Base-by-base conservation (phyloP, 2,888 invertebrate species). In the Diarsia brunnea region DNA sequence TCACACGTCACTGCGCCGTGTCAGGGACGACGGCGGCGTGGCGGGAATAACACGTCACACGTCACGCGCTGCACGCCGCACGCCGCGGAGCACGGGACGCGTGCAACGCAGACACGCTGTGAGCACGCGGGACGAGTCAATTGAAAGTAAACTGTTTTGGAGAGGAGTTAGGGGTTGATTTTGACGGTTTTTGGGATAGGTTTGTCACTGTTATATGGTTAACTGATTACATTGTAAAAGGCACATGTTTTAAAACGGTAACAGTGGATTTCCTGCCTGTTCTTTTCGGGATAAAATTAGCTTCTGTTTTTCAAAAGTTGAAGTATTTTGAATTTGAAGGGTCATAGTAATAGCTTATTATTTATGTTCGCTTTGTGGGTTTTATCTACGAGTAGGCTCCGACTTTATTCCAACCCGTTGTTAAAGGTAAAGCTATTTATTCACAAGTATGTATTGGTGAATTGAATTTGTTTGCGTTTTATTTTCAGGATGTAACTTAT, bases 1-100 rank as follows among this genome's bases (percentile, higher is more conserved):
- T 31, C 19, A 45, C 75, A 75, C 69, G 68, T 49, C 61, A 55
- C 31, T 68, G 85, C 74, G n/a, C 38, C 63, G 69, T 73, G 82
- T 74, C 73, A 75, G 75, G 75, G 73, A n/a, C 63, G 61, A 14
- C 47, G 24, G 51, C 67, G 70, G 51, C 67, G 70, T 68, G 53
- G 69, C 61, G 79, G 53, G 58, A 51, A 69, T 65, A 43, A 49
- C 31, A 45, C 68, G 68, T 43, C 31, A 11, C 47, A 31, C 61
- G 55, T 38, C 38, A 38, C 24, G 31, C 16, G 43, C 45, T 67
- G 69, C 67, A 71, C 14, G 51, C 21, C 53, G 63, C 31, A 31
- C 16, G 55, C 7, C 27, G 27, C 24, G 24, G 7, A 14, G 5
- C 7, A 8, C 4, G 49, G 12, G 16, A 21, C 14, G 45, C 27